Base-by-base conservation (phyloP, 2,797 vertebrate genomes). In the Pterois miles region DNA sequence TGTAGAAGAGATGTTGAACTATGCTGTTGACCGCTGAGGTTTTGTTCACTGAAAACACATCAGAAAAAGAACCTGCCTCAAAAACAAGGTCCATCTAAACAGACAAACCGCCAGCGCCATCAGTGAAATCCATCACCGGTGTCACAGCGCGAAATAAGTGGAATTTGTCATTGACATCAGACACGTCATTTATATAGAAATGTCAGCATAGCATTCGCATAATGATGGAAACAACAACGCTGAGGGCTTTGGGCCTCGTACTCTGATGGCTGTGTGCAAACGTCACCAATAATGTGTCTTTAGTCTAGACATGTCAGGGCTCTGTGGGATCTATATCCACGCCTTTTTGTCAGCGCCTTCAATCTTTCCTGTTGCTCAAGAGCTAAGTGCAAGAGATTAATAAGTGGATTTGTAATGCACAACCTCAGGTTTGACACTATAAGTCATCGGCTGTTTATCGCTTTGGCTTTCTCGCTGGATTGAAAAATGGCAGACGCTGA, bases 301-400 rank as follows among this genome's bases (percentile, higher is more conserved):
- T 87, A 89, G 91, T 91, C 91, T 90, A 78, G 88, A 88, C 89
- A 11, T 84, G 92, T 89, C 89, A 82, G 86, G 84, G 81, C 91
- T 86, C 85, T 8, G 76, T 83, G 80, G 91, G 88, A 94, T 93
- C 91, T 89, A 88, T 90, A 91, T 88, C 89, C 91, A 89, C 84
- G 89, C 89, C 87, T 91, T 92, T 89, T 90, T 93, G 91, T 93
- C 92, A 93, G 90, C 77, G 36, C 88, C 86, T 87, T 92, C 90
- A 89, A 91, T 93, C 90, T 91, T 90, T 78, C 86, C 79, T 40
- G 86, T 86, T 87, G 85, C 92, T 93, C 89, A 71, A 67, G 82
- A 88, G 93, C 92, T 92, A 93, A 94, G 90, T 93, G 94, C 92
- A 87, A 81, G 89, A 94, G 93, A 93, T 93, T 91, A 93, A 93